Evolutionary conservation across 1,140 invertebrate species (phyloP).

Genomic region (Lepidurus couesii): DNA sequence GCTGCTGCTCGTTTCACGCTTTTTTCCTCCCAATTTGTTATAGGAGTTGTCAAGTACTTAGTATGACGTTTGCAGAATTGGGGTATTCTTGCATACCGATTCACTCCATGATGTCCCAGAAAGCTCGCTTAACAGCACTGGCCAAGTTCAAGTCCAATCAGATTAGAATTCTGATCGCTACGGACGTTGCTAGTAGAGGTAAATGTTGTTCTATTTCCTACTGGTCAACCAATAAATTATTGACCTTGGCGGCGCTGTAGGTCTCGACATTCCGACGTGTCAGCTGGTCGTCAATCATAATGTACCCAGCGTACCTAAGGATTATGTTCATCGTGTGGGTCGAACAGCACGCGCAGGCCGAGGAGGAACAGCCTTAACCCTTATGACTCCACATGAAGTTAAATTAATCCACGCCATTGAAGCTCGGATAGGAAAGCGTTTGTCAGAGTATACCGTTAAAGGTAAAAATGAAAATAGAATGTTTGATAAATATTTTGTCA

Average conservation of each 20-base stretch:
- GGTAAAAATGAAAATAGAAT: slow-evolving; percentile 52
- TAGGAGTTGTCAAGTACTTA: slow-evolving; percentile 75
- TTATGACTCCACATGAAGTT: slow-evolving; percentile 88
- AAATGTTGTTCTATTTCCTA: slow-evolving; percentile 37
- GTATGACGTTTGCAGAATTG: slow-evolving; percentile 76
- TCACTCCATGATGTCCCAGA: slow-evolving; percentile 78
- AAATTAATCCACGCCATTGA: slow-evolving; percentile 81
- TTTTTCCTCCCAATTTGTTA: slow-evolving; percentile 38
- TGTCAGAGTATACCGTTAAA: slow-evolving; percentile 76
- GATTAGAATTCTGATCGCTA: slow-evolving; percentile 83
- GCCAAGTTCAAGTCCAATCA: slow-evolving; percentile 79
- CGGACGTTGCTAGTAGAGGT: slow-evolving; percentile 92
- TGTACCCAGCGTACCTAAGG: slow-evolving; percentile 79
- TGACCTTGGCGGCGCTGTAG: slow-evolving; percentile 37
- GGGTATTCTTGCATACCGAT: slow-evolving; percentile 81
- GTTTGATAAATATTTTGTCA: too few relatives aligned
- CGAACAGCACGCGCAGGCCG: slow-evolving; percentile 89
- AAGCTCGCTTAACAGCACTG: slow-evolving; percentile 68
- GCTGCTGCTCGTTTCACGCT: not conserved
- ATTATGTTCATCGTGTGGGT: slow-evolving; percentile 96
- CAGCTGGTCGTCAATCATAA: slow-evolving; percentile 91
- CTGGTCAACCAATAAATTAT: not conserved
- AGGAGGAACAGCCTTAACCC: slow-evolving; percentile 75
- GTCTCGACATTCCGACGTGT: slow-evolving; percentile 77
- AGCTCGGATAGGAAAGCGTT: slow-evolving; percentile 70